A percentile compares a stretch with the other conserved stretches of the same genome.
phyloP scores from a whole-genome alignment of 2,888 invertebrate genomes.

The Epinotia brunnichana region DNA sequence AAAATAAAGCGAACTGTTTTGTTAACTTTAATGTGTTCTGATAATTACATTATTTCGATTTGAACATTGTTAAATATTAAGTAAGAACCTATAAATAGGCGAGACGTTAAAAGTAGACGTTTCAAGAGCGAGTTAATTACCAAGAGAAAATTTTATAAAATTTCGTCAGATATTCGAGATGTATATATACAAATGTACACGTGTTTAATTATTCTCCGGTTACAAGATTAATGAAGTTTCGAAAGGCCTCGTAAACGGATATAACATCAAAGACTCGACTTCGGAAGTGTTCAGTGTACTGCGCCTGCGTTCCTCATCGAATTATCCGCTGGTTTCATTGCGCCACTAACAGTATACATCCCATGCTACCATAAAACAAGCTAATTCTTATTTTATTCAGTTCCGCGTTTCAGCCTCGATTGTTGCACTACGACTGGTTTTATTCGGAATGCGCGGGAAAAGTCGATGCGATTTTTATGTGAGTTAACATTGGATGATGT shows the following conservation, averaged over 20 bases:
- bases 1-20: background rate
- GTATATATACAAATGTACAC: slow-evolving; percentile 36
- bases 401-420: slow-evolving; percentile 47
- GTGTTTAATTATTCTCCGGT: slow-evolving; percentile 43
- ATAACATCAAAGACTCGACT: slow-evolving; percentile 58
- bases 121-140: slow-evolving; percentile 1
- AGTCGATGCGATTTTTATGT: slow-evolving; percentile 49
- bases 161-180: slow-evolving; percentile 26
- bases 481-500: slow-evolving; percentile 58
- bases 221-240: slow-evolving; percentile 53
- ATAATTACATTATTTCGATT: background rate
- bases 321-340: slow-evolving; percentile 58
- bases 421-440: slow-evolving; percentile 48
- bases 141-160: background rate
- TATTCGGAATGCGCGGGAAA: slow-evolving; percentile 46
- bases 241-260: slow-evolving; percentile 61
- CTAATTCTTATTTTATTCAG: slow-evolving; percentile 53
- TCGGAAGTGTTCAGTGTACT: slow-evolving; percentile 43
- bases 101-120: background rate
- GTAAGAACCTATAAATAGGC: background rate
- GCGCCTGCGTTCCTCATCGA: slow-evolving; percentile 52
- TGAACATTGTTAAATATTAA: background rate
- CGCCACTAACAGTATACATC: slow-evolving; percentile 52
- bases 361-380: slow-evolving; percentile 49
- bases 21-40: background rate